Evolutionary conservation across 2,113 vertebrate species (phyloP).

Genomic region (Collichthys lucidus): DNA sequence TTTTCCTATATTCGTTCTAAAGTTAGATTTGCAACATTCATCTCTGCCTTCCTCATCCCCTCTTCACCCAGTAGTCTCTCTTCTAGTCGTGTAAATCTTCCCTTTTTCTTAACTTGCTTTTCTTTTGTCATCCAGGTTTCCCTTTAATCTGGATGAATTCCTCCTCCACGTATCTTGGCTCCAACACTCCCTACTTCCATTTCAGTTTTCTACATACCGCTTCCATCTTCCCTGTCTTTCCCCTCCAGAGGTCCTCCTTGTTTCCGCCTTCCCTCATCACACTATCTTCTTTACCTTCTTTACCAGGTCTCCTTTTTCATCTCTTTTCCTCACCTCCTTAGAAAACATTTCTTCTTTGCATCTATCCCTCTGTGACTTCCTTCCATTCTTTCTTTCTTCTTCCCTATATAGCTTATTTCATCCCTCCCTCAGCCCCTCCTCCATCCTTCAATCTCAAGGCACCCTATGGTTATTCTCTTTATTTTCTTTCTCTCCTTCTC

Average conservation of each 20-base stretch:
- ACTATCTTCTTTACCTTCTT: constrained; percentile 14
- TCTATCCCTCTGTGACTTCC: constrained; percentile 35
- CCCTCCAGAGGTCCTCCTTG: constrained; percentile 28
- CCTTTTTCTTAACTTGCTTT: background rate
- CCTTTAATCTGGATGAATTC: constrained; percentile 26
- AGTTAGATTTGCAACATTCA: background rate
- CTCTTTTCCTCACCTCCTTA: constrained; percentile 16
- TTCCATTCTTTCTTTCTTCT: constrained; percentile 6
- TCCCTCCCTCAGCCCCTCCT: constrained; percentile 40
- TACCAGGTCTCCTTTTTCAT: constrained; percentile 39
- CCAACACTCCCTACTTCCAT: background rate
- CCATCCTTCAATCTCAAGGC: constrained; percentile 47
- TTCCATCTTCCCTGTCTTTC: background rate
- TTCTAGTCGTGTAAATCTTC: background rate
- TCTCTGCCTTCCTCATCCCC: background rate
- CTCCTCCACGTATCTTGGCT: background rate
- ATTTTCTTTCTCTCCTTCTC: constrained; percentile 23
- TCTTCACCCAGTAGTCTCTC: background rate
- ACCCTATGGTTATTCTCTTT: constrained; percentile 58
- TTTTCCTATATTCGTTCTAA: background rate
- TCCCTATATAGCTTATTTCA: constrained; percentile 22
- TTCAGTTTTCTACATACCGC: background rate
- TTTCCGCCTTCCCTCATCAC: constrained; percentile 14
- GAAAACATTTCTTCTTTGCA: constrained; percentile 33
- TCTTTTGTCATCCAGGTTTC: constrained; percentile 8